Evolutionary conservation across 1,140 invertebrate genomes (phyloP), one percentile per base, ranked within the genome.

Genomic region (Drosophila nannoptera): DNA sequence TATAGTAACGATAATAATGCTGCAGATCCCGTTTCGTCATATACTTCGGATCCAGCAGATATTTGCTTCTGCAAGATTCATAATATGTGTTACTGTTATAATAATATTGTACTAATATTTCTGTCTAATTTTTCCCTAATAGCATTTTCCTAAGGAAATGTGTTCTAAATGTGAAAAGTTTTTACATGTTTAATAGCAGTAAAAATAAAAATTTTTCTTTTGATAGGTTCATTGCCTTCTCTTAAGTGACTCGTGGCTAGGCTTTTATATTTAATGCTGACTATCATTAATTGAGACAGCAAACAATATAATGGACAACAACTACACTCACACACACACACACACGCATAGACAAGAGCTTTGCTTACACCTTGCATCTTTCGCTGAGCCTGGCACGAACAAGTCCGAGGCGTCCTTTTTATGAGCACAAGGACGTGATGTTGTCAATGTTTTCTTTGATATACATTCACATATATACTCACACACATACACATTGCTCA

Each of bases 21-120:
- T 88, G 81, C 12, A 88, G 43, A 40, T 89, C 87, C 4, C 84
- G 62, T 49, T 88, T 88, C 0, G 81, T 88, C 87, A 88, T 87
- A 42, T 88, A 88, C 16, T 88, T 87, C 0, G 87, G 81, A 58
- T 88, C 87, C 68, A 88, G 58, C 40, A 88, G 69, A 40, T 88
- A 88, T 66, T 88, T 88, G 62, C 81, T 77, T 45, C 87, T 88
- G 74, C 5, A 69, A 69, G 11, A 9, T 43, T 9, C 31, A 35
- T 29, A 22, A 22, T 2, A 22, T 2, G 3, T 22, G 22, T 22
- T 22, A 22, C n/a, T n/a, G n/a, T n/a, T n/a, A n/a, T n/a, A n/a
- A n/a, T n/a, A n/a, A n/a, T n/a, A n/a, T n/a, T n/a, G n/a, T n/a
- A n/a, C n/a, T n/a, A n/a, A n/a, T n/a, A n/a, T n/a, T n/a, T n/a